phyloP scores from a whole-genome alignment of 53 echinoderm and acorn worm species.

The Echinarachnius parma region DNA sequence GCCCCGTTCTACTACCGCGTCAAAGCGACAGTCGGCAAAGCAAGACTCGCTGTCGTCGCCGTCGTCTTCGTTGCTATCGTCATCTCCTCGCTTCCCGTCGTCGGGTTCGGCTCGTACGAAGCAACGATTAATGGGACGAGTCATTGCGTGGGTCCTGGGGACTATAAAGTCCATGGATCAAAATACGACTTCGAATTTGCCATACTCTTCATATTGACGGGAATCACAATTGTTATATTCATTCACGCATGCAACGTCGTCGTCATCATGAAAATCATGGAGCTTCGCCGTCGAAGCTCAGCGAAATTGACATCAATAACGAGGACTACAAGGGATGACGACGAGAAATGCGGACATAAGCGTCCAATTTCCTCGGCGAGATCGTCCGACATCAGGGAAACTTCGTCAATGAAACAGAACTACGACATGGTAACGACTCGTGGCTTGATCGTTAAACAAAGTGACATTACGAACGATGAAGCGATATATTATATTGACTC shows the following conservation, averaged over 20 bases:
- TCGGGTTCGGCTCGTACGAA: constrained; percentile 61
- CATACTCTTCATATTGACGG: constrained; percentile 40
- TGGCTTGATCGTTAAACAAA: too few relatives aligned
- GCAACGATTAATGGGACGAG: constrained; percentile 15
- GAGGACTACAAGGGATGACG: too few relatives aligned
- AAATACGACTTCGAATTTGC: constrained; percentile 48
- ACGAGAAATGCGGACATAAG: too few relatives aligned
- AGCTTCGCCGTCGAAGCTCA: constrained; percentile 4
- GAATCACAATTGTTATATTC: constrained; percentile 40
- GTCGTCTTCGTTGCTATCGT: constrained; percentile 22
- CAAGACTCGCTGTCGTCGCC: constrained; percentile 37
- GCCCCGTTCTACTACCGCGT: constrained; percentile 56
- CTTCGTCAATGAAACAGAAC: too few relatives aligned
- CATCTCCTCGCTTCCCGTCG: constrained; percentile 38
- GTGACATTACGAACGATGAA: too few relatives aligned
- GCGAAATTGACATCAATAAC: too few relatives aligned
- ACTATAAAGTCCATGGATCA: constrained; percentile 34
- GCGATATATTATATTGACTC: too few relatives aligned
- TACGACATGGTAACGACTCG: too few relatives aligned
- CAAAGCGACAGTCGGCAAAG: constrained; percentile 49
- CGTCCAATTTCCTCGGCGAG: too few relatives aligned
- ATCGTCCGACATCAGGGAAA: too few relatives aligned
- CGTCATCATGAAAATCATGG: constrained; percentile 32
- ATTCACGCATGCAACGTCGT: constrained; percentile 53
- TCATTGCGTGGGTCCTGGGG: constrained; percentile 67